These are phyloP conservation scores for Microctenopoma lineatum DNA, from an alignment of 2,797 vertebrate species.

Conservation along the genomic window DNA sequence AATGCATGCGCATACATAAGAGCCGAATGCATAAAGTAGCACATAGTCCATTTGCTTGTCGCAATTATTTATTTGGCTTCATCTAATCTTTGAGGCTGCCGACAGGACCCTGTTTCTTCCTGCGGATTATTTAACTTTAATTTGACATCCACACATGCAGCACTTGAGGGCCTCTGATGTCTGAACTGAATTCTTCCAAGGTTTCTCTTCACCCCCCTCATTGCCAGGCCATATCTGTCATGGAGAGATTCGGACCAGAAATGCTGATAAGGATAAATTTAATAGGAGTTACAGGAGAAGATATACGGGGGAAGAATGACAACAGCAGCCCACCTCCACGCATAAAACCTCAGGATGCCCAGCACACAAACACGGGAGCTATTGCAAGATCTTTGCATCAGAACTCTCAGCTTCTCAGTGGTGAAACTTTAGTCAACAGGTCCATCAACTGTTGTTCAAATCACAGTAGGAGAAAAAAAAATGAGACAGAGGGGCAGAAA, in stretches of 20 bases:
- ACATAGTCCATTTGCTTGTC: slow-evolving; percentile 12
- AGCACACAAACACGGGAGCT: neutral
- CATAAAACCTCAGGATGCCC: neutral
- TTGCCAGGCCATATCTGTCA: slow-evolving; percentile 24
- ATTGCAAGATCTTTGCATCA: slow-evolving; percentile 51
- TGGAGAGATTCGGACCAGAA: slow-evolving; percentile 27
- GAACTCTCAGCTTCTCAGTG: slow-evolving; percentile 6
- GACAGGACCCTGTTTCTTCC: slow-evolving; percentile 22
- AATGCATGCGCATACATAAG: slow-evolving; percentile 5
- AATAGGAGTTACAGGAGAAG: slow-evolving; percentile 40
- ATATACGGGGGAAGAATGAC: slow-evolving; percentile 15
- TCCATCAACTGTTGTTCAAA: slow-evolving; percentile 48
- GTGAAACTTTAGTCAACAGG: slow-evolving; percentile 51
- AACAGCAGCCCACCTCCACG: slow-evolving; percentile 11
- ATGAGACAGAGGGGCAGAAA: slow-evolving; percentile 1
- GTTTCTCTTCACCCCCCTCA: slow-evolving; percentile 28
- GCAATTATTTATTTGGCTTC: slow-evolving; percentile 41
- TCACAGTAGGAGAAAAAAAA: slow-evolving; percentile 4
- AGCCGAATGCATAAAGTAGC: slow-evolving; percentile 27
- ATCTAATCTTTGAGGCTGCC: slow-evolving; percentile 45
- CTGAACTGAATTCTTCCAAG: slow-evolving; percentile 32
- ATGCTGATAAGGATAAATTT: slow-evolving; percentile 31
- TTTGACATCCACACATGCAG: slow-evolving; percentile 30
- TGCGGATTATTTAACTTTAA: slow-evolving; percentile 66
- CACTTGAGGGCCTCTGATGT: slow-evolving; percentile 41